Evolutionary conservation across 53 echinoderm and acorn worm species (phyloP), one percentile per base, ranked within the genome.

Genomic region (Stichopus horrens): DNA sequence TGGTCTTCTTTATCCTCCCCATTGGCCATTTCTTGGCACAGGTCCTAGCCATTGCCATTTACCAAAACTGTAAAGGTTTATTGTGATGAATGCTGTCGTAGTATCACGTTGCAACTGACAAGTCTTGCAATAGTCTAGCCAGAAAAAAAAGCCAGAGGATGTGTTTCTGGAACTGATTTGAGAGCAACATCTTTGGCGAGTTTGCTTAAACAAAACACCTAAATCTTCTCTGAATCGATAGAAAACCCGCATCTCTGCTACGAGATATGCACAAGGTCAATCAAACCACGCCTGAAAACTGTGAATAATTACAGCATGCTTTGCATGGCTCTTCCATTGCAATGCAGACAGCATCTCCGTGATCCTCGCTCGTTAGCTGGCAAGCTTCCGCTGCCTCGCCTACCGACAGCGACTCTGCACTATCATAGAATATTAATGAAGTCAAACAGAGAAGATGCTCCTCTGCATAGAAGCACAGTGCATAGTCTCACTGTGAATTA

Each of bases 241-340:
- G 11, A 63, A 63, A 63, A 37, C 37, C 63, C 10, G 63, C 10
- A 63, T 63, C 63, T 63, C 16, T 16, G 52, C 79, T 55, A 53
- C n/a, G 52, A 54, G 79, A 79, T 79, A 52, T 55, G 54, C 54
- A 53, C 79, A 79, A 79, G 79, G 79, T 79, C 79, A 53, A 55
- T 53, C 79, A 16, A 54, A 55, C 79, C 79, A 79, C 79, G 79
- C 79, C 79, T 79, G 79, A 54, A 55, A 53, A 79, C 79, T 11
- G 79, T 55, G 55, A 79, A 55, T 79, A 79, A 79, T 79, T 53
- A 79, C 54, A 37, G 37, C 37, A 37, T 55, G 79, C 52, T 55
- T 52, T 11, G 79, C 53, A 52, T 79, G 79, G 51, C 79, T 54
- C 63, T 63, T 10, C 63, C 63, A 63, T 16, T 13, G 63, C 11